Evolutionary conservation across 1,140 invertebrate genomes (phyloP).

Genomic region (Aleiodes sp.): DNA sequence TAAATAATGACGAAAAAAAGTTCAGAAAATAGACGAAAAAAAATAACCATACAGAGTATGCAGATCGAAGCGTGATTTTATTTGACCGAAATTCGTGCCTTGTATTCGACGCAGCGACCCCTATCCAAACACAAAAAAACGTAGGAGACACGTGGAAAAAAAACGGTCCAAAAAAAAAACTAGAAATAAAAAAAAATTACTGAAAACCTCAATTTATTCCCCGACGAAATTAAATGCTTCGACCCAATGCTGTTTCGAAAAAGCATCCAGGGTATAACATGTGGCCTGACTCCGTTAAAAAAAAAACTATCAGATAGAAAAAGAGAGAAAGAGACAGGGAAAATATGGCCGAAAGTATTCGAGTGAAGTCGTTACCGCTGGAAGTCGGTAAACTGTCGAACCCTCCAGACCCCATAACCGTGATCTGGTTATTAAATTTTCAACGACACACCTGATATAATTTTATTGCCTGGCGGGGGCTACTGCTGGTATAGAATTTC

Average conservation of each 20-base stretch:
- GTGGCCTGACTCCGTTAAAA: not conserved
- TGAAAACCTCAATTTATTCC: slow-evolving; percentile 13
- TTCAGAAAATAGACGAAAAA: not conserved
- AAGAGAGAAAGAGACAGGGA: not conserved
- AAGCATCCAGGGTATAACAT: not conserved
- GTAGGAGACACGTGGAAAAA: not conserved
- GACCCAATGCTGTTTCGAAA: not conserved
- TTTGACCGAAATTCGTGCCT: slow-evolving; percentile 7
- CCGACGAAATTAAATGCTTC: slow-evolving; percentile 10
- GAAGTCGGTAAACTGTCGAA: not conserved
- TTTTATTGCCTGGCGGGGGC: slow-evolving; percentile 17
- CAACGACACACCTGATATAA: slow-evolving; percentile 27
- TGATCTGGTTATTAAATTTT: slow-evolving; percentile 30
- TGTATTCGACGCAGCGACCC: not conserved
- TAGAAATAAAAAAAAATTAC: not conserved
- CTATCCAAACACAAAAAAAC: not conserved
- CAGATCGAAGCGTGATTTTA: slow-evolving; percentile 14
- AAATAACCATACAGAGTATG: not conserved
- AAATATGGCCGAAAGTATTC: not conserved
- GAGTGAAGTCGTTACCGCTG: not conserved
- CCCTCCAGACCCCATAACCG: slow-evolving; percentile 11
- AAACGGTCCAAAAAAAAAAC: too few species aligned
- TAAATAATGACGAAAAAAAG: not conserved
- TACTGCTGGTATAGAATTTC: not conserved
- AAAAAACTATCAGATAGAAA: not conserved